phyloP scores from a whole-genome alignment of 2,113 vertebrate species.

The Typhlomys cinereus region DNA sequence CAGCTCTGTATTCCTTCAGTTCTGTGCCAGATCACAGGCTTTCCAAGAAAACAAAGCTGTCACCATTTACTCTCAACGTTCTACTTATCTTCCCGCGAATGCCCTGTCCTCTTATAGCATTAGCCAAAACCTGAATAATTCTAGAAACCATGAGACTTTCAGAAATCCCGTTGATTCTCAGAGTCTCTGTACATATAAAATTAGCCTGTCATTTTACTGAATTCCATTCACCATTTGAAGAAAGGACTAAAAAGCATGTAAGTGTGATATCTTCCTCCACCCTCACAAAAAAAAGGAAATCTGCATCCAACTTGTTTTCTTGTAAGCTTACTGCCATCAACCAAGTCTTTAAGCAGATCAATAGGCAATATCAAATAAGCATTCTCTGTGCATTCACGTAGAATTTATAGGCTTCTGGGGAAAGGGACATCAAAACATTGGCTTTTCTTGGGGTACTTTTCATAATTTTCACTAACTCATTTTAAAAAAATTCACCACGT shows the following conservation, averaged over 20 bases:
- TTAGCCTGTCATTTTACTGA: neutral
- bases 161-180: neutral
- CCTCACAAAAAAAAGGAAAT: neutral
- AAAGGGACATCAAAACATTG: neutral
- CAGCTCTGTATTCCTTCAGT: neutral
- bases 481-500: constrained; percentile 44
- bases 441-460: constrained; percentile 13
- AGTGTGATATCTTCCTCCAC: neutral
- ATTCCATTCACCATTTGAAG: neutral
- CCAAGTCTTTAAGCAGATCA: neutral
- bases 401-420: neutral
- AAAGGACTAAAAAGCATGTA: neutral
- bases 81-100: neutral
- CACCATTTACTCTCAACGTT: neutral
- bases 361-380: neutral
- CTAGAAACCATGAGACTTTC: neutral
- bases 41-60: neutral
- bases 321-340: neutral
- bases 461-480: constrained; percentile 26
- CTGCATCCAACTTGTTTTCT: neutral
- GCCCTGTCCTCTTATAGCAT: neutral
- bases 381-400: constrained; percentile 7
- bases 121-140: neutral
- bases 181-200: neutral
- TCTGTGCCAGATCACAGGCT: neutral